Conservation (phyloP, 2,113 vertebrate genomes). For the Tragelaphus buxtoni region DNA sequence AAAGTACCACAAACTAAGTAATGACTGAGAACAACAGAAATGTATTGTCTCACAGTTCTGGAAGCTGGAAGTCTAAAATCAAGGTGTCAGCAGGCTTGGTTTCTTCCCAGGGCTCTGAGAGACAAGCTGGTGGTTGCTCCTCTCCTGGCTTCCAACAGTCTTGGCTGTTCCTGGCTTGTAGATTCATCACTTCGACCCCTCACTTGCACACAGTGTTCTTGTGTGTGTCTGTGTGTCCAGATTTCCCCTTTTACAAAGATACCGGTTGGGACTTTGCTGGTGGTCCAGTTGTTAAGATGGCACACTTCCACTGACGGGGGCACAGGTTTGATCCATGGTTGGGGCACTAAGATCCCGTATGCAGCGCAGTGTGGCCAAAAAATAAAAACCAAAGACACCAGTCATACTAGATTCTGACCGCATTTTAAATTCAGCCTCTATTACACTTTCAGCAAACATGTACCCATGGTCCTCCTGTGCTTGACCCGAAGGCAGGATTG, state of each 20-base stretch:
- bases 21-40: neutral
- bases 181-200: neutral
- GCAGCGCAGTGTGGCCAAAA: neutral
- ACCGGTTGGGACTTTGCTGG: neutral
- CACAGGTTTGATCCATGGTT: neutral
- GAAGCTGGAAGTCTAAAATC: neutral
- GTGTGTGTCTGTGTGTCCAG: neutral
- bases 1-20: neutral
- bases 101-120: neutral
- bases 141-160: accelerated
- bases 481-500: neutral
- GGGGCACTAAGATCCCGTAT: neutral
- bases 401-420: neutral
- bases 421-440: neutral
- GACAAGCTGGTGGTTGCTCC: no score
- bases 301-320: neutral
- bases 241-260: neutral
- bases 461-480: neutral
- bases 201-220: accelerated
- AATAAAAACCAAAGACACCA: neutral
- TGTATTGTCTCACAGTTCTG: neutral
- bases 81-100: neutral
- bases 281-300: neutral
- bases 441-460: neutral
- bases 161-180: neutral